Evolutionary conservation across 2,888 invertebrate species (phyloP).

Genomic region (Salticus scenicus): DNA sequence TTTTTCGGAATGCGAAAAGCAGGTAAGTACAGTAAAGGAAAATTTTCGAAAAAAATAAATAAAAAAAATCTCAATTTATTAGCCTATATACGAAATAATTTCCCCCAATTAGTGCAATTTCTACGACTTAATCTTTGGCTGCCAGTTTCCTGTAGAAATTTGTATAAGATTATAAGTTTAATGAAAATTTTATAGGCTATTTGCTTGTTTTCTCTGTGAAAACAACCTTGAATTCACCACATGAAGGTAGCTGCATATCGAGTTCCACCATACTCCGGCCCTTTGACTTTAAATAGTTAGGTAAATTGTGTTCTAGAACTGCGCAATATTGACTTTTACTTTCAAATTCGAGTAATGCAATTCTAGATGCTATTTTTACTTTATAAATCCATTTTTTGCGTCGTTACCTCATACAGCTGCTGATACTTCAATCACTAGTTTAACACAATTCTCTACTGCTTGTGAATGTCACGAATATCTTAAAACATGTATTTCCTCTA

Average conservation of each 20-base stretch:
- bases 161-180: too few relatives aligned
- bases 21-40: too few relatives aligned
- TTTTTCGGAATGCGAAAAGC: too few relatives aligned
- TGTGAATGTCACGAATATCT: constrained; percentile 29
- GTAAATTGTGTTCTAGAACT: background rate
- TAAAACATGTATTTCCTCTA: background rate
- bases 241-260: background rate
- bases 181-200: too few relatives aligned
- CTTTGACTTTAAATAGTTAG: background rate
- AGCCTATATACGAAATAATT: too few relatives aligned
- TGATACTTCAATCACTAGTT: constrained; percentile 54
- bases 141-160: too few relatives aligned
- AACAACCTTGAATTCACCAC: too few relatives aligned
- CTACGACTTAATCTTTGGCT: too few relatives aligned
- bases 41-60: too few relatives aligned
- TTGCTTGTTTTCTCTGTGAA: too few relatives aligned
- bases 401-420: constrained; percentile 24
- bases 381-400: constrained; percentile 29
- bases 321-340: background rate
- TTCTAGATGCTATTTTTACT: background rate
- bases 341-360: background rate
- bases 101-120: too few relatives aligned
- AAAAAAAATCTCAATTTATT: too few relatives aligned
- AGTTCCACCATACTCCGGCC: background rate
- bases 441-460: constrained; percentile 22